phyloP scores from a whole-genome alignment of 2,113 vertebrate genomes.

The Bufo gargarizans region DNA sequence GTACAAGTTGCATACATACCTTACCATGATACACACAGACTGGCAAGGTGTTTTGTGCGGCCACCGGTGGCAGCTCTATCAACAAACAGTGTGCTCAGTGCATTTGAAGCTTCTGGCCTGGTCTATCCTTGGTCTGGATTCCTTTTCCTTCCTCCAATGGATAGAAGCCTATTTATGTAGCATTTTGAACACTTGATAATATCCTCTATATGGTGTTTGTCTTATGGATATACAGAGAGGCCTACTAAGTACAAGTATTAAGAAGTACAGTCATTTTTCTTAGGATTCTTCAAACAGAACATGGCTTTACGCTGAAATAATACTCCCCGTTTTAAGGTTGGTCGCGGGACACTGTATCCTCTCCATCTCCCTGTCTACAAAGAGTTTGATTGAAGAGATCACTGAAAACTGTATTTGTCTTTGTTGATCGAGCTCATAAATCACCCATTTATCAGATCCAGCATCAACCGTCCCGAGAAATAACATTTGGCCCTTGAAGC shows the following conservation, averaged over 20 bases:
- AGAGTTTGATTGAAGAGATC: slow-evolving; percentile 46
- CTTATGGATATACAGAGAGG: slow-evolving; percentile 18
- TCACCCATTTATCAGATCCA: slow-evolving; percentile 50
- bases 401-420: slow-evolving; percentile 24
- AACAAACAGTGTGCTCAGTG: too few relatives aligned
- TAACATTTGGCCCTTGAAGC: slow-evolving; percentile 34
- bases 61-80: background rate
- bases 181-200: background rate
- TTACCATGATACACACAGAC: background rate
- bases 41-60: background rate
- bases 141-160: background rate
- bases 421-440: slow-evolving; percentile 36
- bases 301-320: slow-evolving; percentile 34
- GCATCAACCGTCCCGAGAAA: slow-evolving; percentile 30
- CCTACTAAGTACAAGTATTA: background rate
- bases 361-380: slow-evolving; percentile 25
- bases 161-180: background rate
- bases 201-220: slow-evolving; percentile 13
- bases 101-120: background rate
- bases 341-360: slow-evolving; percentile 30
- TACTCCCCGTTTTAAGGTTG: slow-evolving; percentile 24
- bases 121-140: background rate
- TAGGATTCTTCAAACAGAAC: slow-evolving; percentile 1
- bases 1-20: background rate
- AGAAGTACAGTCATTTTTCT: slow-evolving; percentile 17